Base-by-base conservation (phyloP, 2,888 invertebrate genomes). In the Netelia inedita region DNA sequence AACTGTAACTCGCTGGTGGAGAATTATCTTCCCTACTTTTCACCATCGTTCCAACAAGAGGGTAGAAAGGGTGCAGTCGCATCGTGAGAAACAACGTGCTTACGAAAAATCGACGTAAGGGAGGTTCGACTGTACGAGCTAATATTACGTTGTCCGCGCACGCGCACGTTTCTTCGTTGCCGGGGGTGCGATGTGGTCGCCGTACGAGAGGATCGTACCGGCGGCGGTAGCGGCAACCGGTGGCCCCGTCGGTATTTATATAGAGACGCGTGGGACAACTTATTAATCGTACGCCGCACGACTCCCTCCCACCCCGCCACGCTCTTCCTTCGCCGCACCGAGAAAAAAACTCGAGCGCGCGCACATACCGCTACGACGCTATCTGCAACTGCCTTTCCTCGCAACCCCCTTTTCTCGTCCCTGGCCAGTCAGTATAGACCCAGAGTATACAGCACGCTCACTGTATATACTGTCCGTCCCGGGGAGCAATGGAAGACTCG, bases 171-270 rank as follows among this genome's bases (percentile, higher is more conserved):
- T 46, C 43, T 65, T 9, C 19, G 28, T 28, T 66, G 66, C 57
- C 41, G 46, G 43, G 11, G 55, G 46, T 28, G 73, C 73, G 23
- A 50, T 28, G 61, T 28, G 63, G 50, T 65, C 46, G 28, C 65
- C 19, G 53, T 55, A 55, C 63, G 72, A 43, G 65, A 73, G 72
- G 19, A 66, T 65, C 72, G 9, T 46, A 41, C 43, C 72, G 73
- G 46, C 55, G 65, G 43, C 65, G 68, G 83, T 28, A 28, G 43
- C 61, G 50, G 86, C 85, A 86, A 86, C 85, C 85, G 86, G 86
- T 86, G 86, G 86, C 82, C 82, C 72, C 57, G 19, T 63, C 66
- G 78, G 73, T 85, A 86, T 86, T 86, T 86, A 86, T 86, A 85
- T 80, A 80, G 50, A 82, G 76, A 82, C 80, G 78, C 76, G 73